Base-by-base conservation (phyloP, 2,888 invertebrate genomes). In the Meiosimyza decipiens region DNA sequence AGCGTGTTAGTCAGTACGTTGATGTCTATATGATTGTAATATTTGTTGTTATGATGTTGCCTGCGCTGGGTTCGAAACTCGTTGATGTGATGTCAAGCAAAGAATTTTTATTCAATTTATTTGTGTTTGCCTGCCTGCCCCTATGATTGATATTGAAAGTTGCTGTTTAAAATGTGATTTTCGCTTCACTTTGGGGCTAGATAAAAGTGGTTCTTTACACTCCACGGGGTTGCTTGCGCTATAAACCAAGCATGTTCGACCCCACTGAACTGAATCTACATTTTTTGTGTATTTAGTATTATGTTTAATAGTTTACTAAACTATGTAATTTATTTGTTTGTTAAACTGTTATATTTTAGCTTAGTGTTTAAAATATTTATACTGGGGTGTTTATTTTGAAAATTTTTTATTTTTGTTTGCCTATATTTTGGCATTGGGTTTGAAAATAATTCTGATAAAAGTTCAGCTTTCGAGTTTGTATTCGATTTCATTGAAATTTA, bases 141-240 rank as follows among this genome's bases (percentile, higher is more conserved):
- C 71, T 75, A 73, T 77, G 75, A 74, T 78, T 78, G 22, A 67
- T 62, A 72, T 76, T 79, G 76, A 77, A 76, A 78, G 76, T 80
- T 72, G 81, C 79, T 80, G 76, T 70, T 77, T 77, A 74, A 79
- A 78, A 77, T 71, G 81, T 80, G 73, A 73, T 81, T 82, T 81
- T 75, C 81, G 76, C 71, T 73, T 73, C 73, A 75, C 77, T 70
- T 77, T 71, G 77, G 82, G 84, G 83, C 83, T 78, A 84, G 73
- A 84, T 12, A 59, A 76, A 79, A 67, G 51, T 71, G 74, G 74
- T 79, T 76, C 73, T 65, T 54, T 69, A 62, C 82, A 84, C 83
- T 82, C 84, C 83, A 82, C 82, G 81, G 81, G 76, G 79, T 77
- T 72, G 54, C 22, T 40, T 49, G 77, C 71, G 71, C 54, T 50